These are phyloP conservation scores for Tokudaia tokunoshimensis DNA, from an alignment of 2,797 vertebrate species.

Conservation along the genomic window DNA sequence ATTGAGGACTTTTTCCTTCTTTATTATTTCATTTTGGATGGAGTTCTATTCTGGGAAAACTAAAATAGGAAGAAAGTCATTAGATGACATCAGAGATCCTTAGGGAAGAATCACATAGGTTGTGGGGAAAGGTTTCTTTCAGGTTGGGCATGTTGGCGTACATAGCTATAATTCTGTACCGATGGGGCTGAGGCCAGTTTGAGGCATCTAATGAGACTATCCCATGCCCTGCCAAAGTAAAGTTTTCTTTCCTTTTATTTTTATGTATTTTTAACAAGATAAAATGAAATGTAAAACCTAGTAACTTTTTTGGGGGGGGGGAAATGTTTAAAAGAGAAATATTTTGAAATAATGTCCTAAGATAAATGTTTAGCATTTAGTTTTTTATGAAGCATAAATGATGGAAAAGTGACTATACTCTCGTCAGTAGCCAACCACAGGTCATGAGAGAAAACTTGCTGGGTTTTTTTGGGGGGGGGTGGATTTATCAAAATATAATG, in stretches of 20 bases:
- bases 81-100: not conserved
- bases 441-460: slow-evolving; percentile 31
- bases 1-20: not conserved
- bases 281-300: slow-evolving; percentile 13
- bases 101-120: not conserved
- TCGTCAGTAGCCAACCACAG: slow-evolving; percentile 23
- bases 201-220: not conserved
- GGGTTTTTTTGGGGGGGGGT: not conserved
- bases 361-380: slow-evolving; percentile 28
- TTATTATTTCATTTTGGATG: slow-evolving; percentile 58
- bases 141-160: not conserved
- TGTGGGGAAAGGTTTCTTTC: slow-evolving; percentile 29
- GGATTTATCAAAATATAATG: slow-evolving; percentile 50
- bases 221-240: not conserved
- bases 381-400: slow-evolving; percentile 30
- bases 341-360: slow-evolving; percentile 18
- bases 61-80: not conserved
- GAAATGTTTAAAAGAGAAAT: slow-evolving; percentile 43
- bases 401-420: slow-evolving; percentile 1
- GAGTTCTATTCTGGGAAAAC: not conserved
- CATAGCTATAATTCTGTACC: too few relatives aligned
- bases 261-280: slow-evolving; percentile 41
- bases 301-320: not conserved
- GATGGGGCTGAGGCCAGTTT: not conserved
- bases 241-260: slow-evolving; percentile 47